These are phyloP conservation scores for Proctacanthus coquilletti DNA, from an alignment of 1,140 invertebrate genomes.

Conservation along the genomic window DNA sequence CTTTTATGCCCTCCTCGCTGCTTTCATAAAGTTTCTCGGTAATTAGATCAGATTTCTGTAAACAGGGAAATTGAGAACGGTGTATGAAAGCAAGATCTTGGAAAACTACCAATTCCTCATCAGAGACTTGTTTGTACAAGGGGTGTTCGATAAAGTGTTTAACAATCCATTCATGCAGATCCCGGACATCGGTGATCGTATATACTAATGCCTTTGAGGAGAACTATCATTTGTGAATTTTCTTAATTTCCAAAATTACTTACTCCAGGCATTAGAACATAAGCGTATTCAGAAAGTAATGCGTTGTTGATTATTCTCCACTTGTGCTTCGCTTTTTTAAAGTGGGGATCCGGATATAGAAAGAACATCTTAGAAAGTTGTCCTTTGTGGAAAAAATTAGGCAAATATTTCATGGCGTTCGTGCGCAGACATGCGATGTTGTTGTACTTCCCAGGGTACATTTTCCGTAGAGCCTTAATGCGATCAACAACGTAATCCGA, in stretches of 20 bases:
- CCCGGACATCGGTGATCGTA: slow-evolving; percentile 95
- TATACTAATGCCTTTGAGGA: slow-evolving; percentile 69
- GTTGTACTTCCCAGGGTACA: slow-evolving; percentile 62
- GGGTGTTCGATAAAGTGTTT: slow-evolving; percentile 83
- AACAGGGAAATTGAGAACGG: slow-evolving; percentile 8
- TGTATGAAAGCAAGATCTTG: no score
- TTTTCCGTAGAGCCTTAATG: slow-evolving; percentile 68
- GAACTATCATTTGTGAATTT: slow-evolving; percentile 1
- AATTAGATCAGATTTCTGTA: slow-evolving; percentile 64
- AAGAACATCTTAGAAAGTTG: slow-evolving; percentile 98
- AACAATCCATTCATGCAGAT: slow-evolving; percentile 95
- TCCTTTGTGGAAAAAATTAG: slow-evolving; percentile 91
- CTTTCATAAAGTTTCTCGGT: slow-evolving; percentile 78
- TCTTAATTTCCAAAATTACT: slow-evolving; percentile 21
- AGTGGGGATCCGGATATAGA: slow-evolving; percentile 99
- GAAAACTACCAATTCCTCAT: slow-evolving; percentile 55
- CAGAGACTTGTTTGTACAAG: slow-evolving; percentile 61
- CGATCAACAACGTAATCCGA: slow-evolving; percentile 96
- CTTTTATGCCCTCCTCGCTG: slow-evolving; percentile 97
- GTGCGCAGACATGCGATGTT: slow-evolving; percentile 93
- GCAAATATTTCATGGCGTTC: slow-evolving; percentile 98
- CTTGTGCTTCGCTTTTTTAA: slow-evolving; percentile 98
- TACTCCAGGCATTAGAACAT: slow-evolving; percentile 71
- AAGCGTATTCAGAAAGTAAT: slow-evolving; percentile 92
- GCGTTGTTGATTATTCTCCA: slow-evolving; percentile 96